Conservation (phyloP, 2,888 invertebrate genomes). For the Odontocerum albicorne region DNA sequence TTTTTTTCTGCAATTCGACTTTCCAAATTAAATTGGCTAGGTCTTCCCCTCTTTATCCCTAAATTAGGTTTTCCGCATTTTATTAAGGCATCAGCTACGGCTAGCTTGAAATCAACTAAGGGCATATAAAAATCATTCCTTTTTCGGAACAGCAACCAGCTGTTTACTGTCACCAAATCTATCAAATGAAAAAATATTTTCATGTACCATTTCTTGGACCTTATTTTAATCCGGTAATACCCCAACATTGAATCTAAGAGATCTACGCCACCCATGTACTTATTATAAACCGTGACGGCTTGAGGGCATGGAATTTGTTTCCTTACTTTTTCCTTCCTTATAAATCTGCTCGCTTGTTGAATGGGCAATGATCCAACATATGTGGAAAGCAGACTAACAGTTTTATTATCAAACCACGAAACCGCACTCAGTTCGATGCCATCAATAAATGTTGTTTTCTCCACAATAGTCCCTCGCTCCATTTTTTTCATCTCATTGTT, state of each 20-base stretch:
- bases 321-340: conserved; percentile 28
- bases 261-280: conserved; percentile 38
- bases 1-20: not conserved
- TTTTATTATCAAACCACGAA: conserved; percentile 36
- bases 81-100: conserved; percentile 4
- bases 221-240: conserved; percentile 9
- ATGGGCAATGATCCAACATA: conserved; percentile 34
- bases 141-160: conserved; percentile 26
- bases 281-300: conserved; percentile 35
- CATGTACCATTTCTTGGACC: conserved; percentile 36
- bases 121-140: conserved; percentile 11
- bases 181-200: conserved; percentile 36
- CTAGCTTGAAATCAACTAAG: conserved; percentile 2
- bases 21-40: not conserved
- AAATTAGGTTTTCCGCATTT: not conserved
- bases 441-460: conserved; percentile 4
- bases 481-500: conserved; percentile 10
- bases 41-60: conserved; percentile 1
- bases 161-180: conserved; percentile 30
- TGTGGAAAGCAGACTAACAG: conserved; percentile 34
- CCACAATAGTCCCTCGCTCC: conserved; percentile 5
- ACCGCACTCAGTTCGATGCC: conserved; percentile 29
- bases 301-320: conserved; percentile 34
- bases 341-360: conserved; percentile 30
- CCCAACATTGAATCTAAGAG: conserved; percentile 25